Evolutionary conservation across 2,797 vertebrate species (phyloP).

Genomic region (Onychomys torridus): DNA sequence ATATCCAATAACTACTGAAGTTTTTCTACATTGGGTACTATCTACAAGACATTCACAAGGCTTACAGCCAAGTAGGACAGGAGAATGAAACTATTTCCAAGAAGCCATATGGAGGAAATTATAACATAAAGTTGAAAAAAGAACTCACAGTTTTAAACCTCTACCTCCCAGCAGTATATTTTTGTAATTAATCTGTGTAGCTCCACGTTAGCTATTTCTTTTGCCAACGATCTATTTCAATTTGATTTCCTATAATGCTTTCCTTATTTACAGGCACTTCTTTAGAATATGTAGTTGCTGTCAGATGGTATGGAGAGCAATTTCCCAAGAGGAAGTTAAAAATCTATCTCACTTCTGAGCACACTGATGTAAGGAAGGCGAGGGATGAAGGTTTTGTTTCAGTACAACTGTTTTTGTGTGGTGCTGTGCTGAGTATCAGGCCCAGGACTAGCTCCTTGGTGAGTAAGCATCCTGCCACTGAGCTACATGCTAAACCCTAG

Average conservation of each 20-base stretch:
- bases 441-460: background rate
- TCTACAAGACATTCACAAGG: background rate
- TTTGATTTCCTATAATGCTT: constrained; percentile 3
- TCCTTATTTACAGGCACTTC: background rate
- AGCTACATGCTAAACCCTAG: background rate
- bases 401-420: background rate
- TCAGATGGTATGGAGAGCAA: background rate
- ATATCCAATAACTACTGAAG: background rate
- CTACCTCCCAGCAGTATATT: background rate
- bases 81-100: background rate
- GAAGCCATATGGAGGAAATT: background rate
- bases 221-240: constrained; percentile 3
- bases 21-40: background rate
- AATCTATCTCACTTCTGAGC: background rate
- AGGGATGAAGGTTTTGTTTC: background rate
- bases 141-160: background rate
- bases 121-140: constrained; percentile 13
- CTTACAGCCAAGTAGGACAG: background rate
- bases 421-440: background rate
- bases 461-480: background rate
- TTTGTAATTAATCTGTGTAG: constrained; percentile 42
- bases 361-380: constrained; percentile 8
- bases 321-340: constrained; percentile 56
- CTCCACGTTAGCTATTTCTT: background rate
- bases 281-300: constrained; percentile 13